Percentiles rank a stretch among this genome's conserved stretches.
Conservation (phyloP, 2,888 invertebrate genomes). For the Frankliniella intonsa region DNA sequence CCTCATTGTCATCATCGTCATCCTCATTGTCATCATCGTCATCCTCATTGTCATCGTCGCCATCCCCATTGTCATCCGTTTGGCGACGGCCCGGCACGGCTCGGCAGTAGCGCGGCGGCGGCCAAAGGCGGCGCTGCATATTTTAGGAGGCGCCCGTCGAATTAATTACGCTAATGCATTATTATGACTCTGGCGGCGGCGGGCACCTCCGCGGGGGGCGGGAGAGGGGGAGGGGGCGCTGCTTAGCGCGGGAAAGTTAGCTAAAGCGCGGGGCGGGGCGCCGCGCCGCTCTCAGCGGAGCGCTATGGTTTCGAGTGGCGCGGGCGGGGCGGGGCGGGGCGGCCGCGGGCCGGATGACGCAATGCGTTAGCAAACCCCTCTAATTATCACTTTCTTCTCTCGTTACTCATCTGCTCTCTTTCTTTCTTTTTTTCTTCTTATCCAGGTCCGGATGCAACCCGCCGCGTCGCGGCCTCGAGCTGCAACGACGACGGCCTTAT, state of each 20-base stretch:
- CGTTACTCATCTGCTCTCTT: too few species aligned
- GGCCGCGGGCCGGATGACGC: not conserved
- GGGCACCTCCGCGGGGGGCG: not conserved
- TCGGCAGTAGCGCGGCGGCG: not conserved
- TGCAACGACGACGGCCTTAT: not conserved
- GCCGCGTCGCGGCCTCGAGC: not conserved
- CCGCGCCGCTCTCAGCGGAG: not conserved
- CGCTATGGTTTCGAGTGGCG: not conserved
- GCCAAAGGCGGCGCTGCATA: not conserved
- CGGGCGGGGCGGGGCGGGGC: not conserved
- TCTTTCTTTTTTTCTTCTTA: not conserved
- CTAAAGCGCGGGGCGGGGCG: not conserved
- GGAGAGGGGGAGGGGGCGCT: not conserved
- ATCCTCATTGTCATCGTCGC: too few species aligned
- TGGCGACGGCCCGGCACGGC: too few species aligned
- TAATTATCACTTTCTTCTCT: constrained; percentile 3
- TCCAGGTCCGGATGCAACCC: not conserved
- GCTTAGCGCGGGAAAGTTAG: not conserved
- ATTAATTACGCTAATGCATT: not conserved
- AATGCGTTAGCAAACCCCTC: not conserved
- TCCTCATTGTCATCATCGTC: too few species aligned
- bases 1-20: too few species aligned
- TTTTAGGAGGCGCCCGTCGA: not conserved
- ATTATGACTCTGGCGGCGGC: not conserved
- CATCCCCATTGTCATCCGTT: too few species aligned